Percentiles rank a stretch among this genome's conserved stretches.
These are phyloP conservation scores for Lynx canadensis DNA, from an alignment of 2,113 vertebrate genomes.

Conservation along the genomic window DNA sequence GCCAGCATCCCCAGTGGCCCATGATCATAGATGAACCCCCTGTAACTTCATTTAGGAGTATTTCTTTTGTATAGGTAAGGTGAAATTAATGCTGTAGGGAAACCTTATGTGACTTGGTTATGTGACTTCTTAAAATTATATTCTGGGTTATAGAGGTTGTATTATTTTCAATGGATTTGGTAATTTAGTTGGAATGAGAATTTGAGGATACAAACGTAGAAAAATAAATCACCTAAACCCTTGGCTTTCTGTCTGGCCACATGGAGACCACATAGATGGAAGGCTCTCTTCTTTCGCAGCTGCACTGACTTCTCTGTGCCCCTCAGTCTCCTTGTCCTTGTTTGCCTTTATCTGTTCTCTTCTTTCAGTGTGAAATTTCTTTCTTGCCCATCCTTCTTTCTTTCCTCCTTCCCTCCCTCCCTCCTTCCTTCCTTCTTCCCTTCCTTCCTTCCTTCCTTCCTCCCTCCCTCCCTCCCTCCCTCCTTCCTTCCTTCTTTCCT, in stretches of 20 bases:
- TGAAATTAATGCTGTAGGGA: neutral
- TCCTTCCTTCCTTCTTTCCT: neutral
- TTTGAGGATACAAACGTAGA: constrained; percentile 34
- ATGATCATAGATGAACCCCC: neutral
- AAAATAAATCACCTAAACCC: constrained; percentile 28
- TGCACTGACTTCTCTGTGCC: neutral
- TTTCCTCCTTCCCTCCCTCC: neutral
- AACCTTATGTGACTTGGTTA: neutral
- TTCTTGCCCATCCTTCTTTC: neutral
- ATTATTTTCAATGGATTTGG: neutral
- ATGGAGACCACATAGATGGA: neutral
- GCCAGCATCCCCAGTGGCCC: neutral
- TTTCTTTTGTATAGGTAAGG: neutral
- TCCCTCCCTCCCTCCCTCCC: neutral
- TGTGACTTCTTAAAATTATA: neutral
- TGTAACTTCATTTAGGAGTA: constrained; percentile 7
- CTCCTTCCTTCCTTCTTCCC: neutral
- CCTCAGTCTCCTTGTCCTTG: neutral
- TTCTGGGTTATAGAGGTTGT: neutral
- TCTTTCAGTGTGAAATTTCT: neutral
- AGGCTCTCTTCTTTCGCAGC: neutral
- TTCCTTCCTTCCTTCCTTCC: neutral
- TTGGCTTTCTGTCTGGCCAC: neutral
- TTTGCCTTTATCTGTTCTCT: neutral
- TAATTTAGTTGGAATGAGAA: constrained; percentile 15